Conservation (phyloP, 2,888 invertebrate genomes). For the Eurytoma californica region DNA sequence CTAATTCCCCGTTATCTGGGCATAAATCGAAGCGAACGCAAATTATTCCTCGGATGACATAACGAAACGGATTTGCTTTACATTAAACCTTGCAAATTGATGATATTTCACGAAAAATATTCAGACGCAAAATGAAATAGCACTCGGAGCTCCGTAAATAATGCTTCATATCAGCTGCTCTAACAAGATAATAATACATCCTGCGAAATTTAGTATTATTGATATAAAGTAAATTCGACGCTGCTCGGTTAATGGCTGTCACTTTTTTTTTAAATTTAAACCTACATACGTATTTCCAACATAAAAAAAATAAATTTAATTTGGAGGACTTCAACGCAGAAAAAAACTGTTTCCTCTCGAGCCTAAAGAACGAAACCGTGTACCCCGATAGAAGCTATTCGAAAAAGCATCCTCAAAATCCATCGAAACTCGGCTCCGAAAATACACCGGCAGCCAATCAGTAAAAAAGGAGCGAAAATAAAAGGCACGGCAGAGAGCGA, state of each 20-base stretch:
- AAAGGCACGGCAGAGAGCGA: background rate
- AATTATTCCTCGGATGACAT: slow-evolving; percentile 40
- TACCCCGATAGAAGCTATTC: slow-evolving; percentile 14
- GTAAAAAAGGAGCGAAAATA: slow-evolving; percentile 10
- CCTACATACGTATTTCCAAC: too few species aligned
- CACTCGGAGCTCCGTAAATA: too few species aligned
- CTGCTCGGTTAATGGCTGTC: too few species aligned
- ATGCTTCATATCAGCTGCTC: too few species aligned
- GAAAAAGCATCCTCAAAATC: slow-evolving; percentile 3
- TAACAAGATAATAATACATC: too few species aligned
- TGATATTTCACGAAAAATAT: slow-evolving; percentile 15
- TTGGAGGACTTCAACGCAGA: background rate
- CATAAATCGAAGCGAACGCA: slow-evolving; percentile 38
- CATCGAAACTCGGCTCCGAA: background rate
- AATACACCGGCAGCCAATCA: background rate
- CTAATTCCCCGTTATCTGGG: slow-evolving; percentile 44
- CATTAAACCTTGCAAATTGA: slow-evolving; percentile 32
- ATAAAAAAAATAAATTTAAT: too few species aligned
- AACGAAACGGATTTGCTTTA: slow-evolving; percentile 33
- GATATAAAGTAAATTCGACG: too few species aligned
- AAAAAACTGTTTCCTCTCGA: background rate
- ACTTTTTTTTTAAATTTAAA: too few species aligned
- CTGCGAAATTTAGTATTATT: too few species aligned
- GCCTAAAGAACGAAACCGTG: slow-evolving; percentile 17
- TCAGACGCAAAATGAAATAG: background rate